Evolutionary conservation across 1,140 invertebrate genomes (phyloP), one percentile per base, ranked within the genome.

Genomic region (Streblospio benedicti): DNA sequence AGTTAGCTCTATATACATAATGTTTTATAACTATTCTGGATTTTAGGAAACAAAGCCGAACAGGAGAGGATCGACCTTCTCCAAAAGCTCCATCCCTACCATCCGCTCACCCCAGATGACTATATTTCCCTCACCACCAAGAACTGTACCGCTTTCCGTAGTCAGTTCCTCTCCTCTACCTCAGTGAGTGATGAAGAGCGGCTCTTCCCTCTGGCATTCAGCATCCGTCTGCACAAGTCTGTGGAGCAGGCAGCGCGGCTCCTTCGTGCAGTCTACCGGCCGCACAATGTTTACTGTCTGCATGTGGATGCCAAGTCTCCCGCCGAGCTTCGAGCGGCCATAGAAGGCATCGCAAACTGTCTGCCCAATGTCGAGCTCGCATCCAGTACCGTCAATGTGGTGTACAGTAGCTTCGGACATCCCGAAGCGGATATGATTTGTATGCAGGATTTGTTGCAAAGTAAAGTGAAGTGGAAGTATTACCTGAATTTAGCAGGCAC

Each of bases 231-330:
- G 23, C 52, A 61, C 38, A 31, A 44, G 16, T 23, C 23, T 9
- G 59, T 38, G 9, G 43, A 23, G 18, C 66, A 67, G 35, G 63
- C 66, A 1, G 65, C 67, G 32, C 35, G 66, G 53, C 43, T 76
- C 38, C 45, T 76, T n/a, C 54, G 67, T 14, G 58, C 64, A 2
- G 63, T 75, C 35, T 73, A 71, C 53, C 64, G 68, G 33, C 69
- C 71, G 9, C 67, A 72, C 12, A 75, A 74, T 56, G 55, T 61
- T n/a, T 73, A 72, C 57, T 75, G 73, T 52, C 55, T 75, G 28
- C 69, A 74, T 61, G 47, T 71, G 5, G 73, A 75, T 59, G 31
- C 14, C 1, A 71, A 73, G 43, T 38, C 67, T 16, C 5, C 33
- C 4, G 5, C 5, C 9, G 44, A n/a, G 3, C 12, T 71, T 25